Percentiles rank a stretch among this genome's conserved stretches.
Conservation (phyloP, 2,113 vertebrate species). For the Oxyruncus cristatus region DNA sequence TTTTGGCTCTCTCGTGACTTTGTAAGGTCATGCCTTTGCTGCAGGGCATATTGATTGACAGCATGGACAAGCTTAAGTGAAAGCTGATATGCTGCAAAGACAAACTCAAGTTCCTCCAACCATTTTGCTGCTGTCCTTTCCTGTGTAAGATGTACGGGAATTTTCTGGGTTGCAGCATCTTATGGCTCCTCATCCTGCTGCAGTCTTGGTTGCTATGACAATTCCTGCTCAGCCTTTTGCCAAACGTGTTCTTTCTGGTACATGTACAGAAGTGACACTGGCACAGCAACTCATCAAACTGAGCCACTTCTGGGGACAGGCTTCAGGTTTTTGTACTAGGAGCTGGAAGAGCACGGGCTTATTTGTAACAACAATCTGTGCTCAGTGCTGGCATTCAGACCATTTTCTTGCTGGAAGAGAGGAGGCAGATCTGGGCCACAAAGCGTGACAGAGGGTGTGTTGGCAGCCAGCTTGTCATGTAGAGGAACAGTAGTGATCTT, state of each 20-base stretch:
- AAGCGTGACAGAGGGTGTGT: neutral
- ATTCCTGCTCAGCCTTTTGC: neutral
- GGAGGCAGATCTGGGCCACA: neutral
- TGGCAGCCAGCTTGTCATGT: neutral
- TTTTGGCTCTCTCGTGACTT: neutral
- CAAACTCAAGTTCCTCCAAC: neutral
- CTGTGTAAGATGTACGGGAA: neutral
- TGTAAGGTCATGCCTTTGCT: neutral
- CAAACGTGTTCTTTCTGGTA: neutral
- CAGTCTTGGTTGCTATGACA: slow-evolving; percentile 17
- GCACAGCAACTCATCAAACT: neutral
- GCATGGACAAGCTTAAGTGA: neutral
- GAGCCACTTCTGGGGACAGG: neutral
- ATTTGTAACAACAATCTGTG: neutral
- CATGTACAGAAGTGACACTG: neutral
- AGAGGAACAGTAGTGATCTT: neutral
- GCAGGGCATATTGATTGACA: neutral
- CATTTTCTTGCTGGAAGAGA: neutral
- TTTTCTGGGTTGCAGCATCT: neutral
- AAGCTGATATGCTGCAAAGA: neutral
- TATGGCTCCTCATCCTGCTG: neutral
- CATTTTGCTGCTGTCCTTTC: neutral
- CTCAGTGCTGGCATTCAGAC: neutral
- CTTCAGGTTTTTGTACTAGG: neutral
- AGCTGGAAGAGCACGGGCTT: neutral